Percentiles rank a stretch among this genome's conserved stretches.
phyloP scores from a whole-genome alignment of 1,140 invertebrate species.

The Lordiphosa mommai region DNA sequence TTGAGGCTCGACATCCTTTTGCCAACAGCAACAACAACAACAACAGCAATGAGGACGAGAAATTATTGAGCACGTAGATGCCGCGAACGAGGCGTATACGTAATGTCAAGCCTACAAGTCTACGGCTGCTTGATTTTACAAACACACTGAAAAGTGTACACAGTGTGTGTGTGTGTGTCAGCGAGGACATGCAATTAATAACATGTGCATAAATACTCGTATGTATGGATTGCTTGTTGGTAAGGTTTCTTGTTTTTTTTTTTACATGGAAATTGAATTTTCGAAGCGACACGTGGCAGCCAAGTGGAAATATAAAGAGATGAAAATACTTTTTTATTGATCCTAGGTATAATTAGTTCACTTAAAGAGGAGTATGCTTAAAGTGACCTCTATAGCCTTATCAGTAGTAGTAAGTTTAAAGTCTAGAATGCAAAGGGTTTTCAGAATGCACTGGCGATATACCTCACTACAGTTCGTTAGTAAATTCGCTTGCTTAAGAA shows the following conservation, averaged over 20 bases:
- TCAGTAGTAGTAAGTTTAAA: too few relatives aligned
- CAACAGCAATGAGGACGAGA: slow-evolving; percentile 2
- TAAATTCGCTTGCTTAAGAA: too few relatives aligned
- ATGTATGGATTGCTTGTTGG: slow-evolving; percentile 17
- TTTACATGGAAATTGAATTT: slow-evolving; percentile 51
- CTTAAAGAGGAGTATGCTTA: too few relatives aligned
- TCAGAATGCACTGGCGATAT: too few relatives aligned
- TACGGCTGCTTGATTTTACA: slow-evolving; percentile 12
- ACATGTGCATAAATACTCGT: slow-evolving; percentile 41
- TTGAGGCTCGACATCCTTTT: slow-evolving; percentile 7
- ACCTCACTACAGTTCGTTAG: too few relatives aligned
- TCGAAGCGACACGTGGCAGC: neutral
- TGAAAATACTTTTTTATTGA: too few relatives aligned
- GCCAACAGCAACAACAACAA: neutral
- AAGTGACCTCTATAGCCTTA: too few relatives aligned
- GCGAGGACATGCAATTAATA: slow-evolving; percentile 57
- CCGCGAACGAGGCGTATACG: slow-evolving; percentile 33
- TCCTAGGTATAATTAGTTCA: too few relatives aligned
- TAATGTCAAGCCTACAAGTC: slow-evolving; percentile 35
- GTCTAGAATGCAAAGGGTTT: too few relatives aligned
- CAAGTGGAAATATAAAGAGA: neutral
- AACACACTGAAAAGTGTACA: slow-evolving; percentile 1
- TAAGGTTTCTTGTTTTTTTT: slow-evolving; percentile 21
- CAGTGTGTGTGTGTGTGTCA: slow-evolving; percentile 15
- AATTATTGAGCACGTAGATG: slow-evolving; percentile 16